Evolutionary conservation across 2,797 vertebrate genomes (phyloP).

Genomic region (Pyrocephalus nanus): DNA sequence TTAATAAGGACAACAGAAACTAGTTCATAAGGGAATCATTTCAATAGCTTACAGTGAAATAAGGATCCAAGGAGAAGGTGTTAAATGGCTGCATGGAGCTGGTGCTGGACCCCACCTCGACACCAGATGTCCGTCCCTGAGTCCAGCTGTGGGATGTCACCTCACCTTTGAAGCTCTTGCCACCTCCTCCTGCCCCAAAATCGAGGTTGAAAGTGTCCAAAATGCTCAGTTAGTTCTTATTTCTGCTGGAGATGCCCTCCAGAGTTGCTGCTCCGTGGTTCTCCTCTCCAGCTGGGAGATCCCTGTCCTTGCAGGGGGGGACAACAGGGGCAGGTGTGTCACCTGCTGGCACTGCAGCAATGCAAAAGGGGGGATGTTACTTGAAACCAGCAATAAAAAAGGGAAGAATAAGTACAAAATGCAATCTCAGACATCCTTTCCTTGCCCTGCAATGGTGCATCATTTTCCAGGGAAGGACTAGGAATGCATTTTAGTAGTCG

Average conservation of each 20-base stretch:
- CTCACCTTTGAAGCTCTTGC: neutral
- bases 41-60: neutral
- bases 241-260: neutral
- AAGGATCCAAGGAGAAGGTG: neutral
- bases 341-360: neutral
- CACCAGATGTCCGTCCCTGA: neutral
- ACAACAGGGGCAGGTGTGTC: neutral
- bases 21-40: neutral
- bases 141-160: neutral
- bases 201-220: neutral
- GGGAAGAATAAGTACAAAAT: neutral
- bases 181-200: neutral
- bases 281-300: neutral
- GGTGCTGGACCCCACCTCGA: too few relatives aligned
- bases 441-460: neutral
- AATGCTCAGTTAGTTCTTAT: accelerated
- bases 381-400: neutral
- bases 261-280: neutral
- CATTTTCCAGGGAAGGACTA: neutral
- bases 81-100: neutral
- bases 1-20: conserved; percentile 46
- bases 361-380: accelerated
- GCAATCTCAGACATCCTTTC: neutral
- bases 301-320: neutral
- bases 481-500: neutral